Evolutionary conservation across 1,140 invertebrate genomes (phyloP).

Genomic region (Phthorimaea operculella): DNA sequence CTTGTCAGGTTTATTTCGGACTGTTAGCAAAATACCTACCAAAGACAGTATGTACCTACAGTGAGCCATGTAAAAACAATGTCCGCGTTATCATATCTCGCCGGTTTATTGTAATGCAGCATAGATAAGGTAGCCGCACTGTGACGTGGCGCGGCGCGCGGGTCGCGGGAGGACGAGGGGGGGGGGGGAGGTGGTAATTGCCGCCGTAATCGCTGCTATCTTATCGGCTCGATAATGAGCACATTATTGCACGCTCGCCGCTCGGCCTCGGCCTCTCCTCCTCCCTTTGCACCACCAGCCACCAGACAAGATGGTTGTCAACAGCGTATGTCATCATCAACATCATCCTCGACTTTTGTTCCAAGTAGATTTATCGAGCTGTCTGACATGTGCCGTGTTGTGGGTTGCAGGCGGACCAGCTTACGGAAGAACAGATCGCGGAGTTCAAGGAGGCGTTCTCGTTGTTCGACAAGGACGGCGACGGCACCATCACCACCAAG

Average conservation of each 20-base stretch:
- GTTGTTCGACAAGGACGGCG: constrained; percentile 99
- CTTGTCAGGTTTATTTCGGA: no score
- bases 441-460: constrained; percentile 99
- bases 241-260: constrained; percentile 9
- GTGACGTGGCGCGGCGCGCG: constrained; percentile 23
- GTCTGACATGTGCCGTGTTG: not conserved
- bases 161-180: not conserved
- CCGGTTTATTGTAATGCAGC: constrained; percentile 32
- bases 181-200: constrained; percentile 35
- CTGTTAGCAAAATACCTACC: no score
- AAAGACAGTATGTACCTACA: no score
- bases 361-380: no score
- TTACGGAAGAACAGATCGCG: constrained; percentile 98
- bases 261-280: constrained; percentile 15
- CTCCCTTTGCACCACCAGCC: constrained; percentile 17
- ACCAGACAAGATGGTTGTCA: constrained; percentile 43
- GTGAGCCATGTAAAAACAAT: not conserved
- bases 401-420: constrained; percentile 88
- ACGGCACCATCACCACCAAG: constrained; percentile 99
- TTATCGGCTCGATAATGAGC: constrained; percentile 34
- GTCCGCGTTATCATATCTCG: constrained; percentile 3
- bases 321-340: constrained; percentile 38
- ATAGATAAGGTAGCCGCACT: constrained; percentile 31
- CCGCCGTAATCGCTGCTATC: constrained; percentile 30
- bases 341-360: not conserved